phyloP scores from a whole-genome alignment of 35 echinoderm and acorn worm genomes.

The Apostichopus japonicus region DNA sequence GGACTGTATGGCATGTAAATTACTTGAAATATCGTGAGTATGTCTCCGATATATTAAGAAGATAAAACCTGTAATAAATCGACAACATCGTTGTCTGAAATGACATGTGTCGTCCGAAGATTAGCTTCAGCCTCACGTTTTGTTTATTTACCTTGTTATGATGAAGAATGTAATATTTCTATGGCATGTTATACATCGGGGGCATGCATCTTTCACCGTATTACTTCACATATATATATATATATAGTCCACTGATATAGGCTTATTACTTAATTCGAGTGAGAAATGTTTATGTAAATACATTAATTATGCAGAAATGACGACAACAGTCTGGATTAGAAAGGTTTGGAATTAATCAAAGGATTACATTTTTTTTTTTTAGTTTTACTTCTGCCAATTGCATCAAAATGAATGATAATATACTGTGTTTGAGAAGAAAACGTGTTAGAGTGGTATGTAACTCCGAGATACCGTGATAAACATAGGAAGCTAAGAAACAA shows the following conservation, averaged over 20 bases:
- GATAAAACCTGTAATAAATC: not conserved
- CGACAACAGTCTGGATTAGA: not conserved
- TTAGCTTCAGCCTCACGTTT: constrained; percentile 11
- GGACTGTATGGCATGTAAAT: not conserved
- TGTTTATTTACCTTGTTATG: constrained; percentile 19
- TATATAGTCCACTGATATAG: constrained; percentile 41
- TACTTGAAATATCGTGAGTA: not conserved
- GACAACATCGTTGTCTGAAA: not conserved
- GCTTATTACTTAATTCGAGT: constrained; percentile 40
- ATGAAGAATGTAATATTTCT: constrained; percentile 11
- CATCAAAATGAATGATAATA: too few species aligned
- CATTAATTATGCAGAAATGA: constrained; percentile 46
- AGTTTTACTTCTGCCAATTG: too few species aligned
- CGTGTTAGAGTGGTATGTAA: not conserved
- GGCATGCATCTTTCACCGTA: constrained; percentile 20
- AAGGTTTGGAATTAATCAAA: not conserved
- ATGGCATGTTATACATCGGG: not conserved
- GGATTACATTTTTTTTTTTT: too few species aligned
- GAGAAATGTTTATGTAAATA: constrained; percentile 49
- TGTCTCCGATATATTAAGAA: not conserved
- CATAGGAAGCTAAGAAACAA: not conserved
- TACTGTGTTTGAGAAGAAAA: not conserved
- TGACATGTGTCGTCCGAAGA: constrained; percentile 6
- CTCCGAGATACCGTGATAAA: constrained; percentile 3
- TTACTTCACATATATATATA: constrained; percentile 20